Base-by-base conservation (phyloP, 2,888 invertebrate genomes). In the Protonemura montana region DNA sequence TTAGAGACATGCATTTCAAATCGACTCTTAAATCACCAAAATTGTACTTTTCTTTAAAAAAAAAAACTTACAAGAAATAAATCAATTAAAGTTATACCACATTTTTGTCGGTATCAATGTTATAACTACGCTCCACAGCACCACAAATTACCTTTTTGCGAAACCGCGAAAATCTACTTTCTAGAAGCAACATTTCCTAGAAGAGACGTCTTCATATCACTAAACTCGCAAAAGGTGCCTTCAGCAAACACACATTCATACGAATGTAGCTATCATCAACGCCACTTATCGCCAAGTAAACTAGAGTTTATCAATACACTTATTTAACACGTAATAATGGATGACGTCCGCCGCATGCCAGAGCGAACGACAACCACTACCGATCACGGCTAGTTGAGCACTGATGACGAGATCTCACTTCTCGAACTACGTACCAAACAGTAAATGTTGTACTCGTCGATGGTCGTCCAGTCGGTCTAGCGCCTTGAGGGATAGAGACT, bases 401-500 rank as follows among this genome's bases (percentile, higher is more conserved):
- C 35, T 35, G 35, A 59, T 59, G 59, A 59, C 59, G 59, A 59
- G 59, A 59, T 59, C 59, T 59, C 59, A n/a, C n/a, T n/a, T 59
- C 59, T 59, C 59, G 16, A 21, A 35, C 35, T 59, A 59, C 59
- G 13, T 59, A 13, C 59, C 59, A 59, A 21, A 21, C 59, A 59
- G 59, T 59, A 35, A 35, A 59, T 59, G 59, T 59, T 59, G 59
- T 59, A 21, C 59, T 59, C 59, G 16, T 13, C 59, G 59, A 59
- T 21, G 16, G 59, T 59, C 59, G 59, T 21, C 1, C 59, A 13
- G 59, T 2, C 59, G 21, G 10, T 10, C 35, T 35, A 3, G 35
- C 10, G 35, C 35, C 35, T 35, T 10, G 5, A 59, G 59, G 21
- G 59, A 13, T 10, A 2, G 59, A 59, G 59, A 59, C 59, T 59